Base-by-base conservation (phyloP, 1,140 invertebrate genomes). In the Cyclargus thomasi region DNA sequence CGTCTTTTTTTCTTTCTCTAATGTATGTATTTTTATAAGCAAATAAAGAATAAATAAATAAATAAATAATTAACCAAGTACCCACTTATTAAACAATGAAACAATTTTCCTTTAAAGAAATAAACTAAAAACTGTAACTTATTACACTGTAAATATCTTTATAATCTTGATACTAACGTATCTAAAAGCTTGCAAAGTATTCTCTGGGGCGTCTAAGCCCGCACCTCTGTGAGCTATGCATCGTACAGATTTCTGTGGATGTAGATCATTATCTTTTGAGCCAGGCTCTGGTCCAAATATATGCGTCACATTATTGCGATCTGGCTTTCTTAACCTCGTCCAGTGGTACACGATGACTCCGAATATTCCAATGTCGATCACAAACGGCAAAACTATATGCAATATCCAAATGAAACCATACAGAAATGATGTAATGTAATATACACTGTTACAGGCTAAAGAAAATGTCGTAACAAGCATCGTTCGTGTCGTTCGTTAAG, bases 131-230 rank as follows among this genome's bases (percentile, higher is more conserved):
- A 29, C 21, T 63, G 18, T 63, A 21, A 36, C 35, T 39, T 47
- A 5, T 4, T 29, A 4, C 5, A 29, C 29, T 29, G 8, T 29
- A 6, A 39, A n/a, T n/a, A n/a, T n/a, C n/a, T n/a, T 17, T 47
- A 47, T 8, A 14, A 47, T 8, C 10, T 11, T 47, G 7, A 2
- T 47, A 88, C 92, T 91, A 88, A 95, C 94, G 87, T 94, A 92
- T 91, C 92, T 92, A 77, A 95, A 93, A 21, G 94, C 94, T 67
- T 91, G 86, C 71, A 95, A 79, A 69, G 93, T 95, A 80, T 95
- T 95, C 85, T 95, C 95, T 16, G 95, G 95, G 16, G 93, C 94
- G 89, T 96, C 94, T 22, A 94, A 88, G 53, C 91, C 93, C 53
- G 94, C 94, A 53, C 94, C 94, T 77, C 95, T 90, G 77, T 95